These are phyloP conservation scores for Pristiophorus japonicus DNA, from an alignment of 2,113 vertebrate species.

Conservation along the genomic window DNA sequence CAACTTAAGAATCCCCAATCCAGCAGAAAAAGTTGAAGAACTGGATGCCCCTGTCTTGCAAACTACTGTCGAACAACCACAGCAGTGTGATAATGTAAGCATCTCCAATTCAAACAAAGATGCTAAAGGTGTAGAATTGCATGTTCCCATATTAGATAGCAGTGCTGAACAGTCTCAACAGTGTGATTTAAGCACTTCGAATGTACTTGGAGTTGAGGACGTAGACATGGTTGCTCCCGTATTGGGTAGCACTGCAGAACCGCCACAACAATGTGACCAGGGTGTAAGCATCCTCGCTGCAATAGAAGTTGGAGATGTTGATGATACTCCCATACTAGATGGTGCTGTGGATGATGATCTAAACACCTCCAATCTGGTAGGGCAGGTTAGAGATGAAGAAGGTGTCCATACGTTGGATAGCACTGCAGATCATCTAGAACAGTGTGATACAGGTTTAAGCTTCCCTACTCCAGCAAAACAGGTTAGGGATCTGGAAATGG, in stretches of 20 bases:
- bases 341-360: neutral
- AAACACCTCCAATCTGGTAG: neutral
- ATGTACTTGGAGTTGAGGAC: neutral
- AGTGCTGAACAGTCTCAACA: constrained; percentile 4
- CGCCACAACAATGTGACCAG: neutral
- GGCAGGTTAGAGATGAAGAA: neutral
- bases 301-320: neutral
- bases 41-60: neutral
- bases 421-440: neutral
- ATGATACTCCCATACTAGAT: neutral
- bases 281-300: neutral
- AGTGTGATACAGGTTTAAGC: neutral
- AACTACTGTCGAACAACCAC: neutral
- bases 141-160: neutral
- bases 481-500: neutral
- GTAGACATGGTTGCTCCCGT: neutral
- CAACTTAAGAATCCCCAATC: neutral
- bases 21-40: neutral
- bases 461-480: neutral
- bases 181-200: neutral
- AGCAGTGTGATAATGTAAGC: too few relatives aligned
- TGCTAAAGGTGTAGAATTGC: neutral
- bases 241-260: neutral
- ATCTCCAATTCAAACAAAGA: neutral
- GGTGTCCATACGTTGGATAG: neutral